phyloP scores from a whole-genome alignment of 2,888 invertebrate genomes.

The Papilio elwesi region DNA sequence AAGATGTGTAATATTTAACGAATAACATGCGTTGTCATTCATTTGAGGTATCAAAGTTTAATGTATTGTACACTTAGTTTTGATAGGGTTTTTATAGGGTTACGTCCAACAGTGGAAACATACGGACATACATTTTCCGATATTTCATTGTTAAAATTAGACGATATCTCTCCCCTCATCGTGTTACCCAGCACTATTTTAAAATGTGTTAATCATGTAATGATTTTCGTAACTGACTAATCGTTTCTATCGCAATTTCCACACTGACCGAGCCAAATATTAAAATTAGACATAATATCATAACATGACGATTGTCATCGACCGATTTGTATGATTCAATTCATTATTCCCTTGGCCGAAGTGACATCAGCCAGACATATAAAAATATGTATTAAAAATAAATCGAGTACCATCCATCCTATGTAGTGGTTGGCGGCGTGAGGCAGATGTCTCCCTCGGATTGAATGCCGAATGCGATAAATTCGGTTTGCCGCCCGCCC shows the following conservation, averaged over 20 bases:
- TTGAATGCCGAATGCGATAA: slow-evolving; percentile 82
- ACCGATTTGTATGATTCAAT: slow-evolving; percentile 26
- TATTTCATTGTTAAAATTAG: not conserved
- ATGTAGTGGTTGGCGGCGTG: slow-evolving; percentile 56
- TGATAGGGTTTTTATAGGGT: too few species aligned
- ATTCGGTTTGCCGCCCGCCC: slow-evolving; percentile 74
- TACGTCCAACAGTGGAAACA: too few species aligned
- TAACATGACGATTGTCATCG: slow-evolving; percentile 25
- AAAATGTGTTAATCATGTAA: slow-evolving; percentile 2
- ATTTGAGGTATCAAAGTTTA: too few species aligned
- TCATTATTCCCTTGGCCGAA: slow-evolving; percentile 22
- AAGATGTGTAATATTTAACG: not conserved
- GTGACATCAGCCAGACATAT: slow-evolving; percentile 27
- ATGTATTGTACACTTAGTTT: too few species aligned
- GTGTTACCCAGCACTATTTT: not conserved
- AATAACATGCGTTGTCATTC: too few species aligned
- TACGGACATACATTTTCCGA: too few species aligned
- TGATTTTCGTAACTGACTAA: slow-evolving; percentile 7
- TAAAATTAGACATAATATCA: slow-evolving; percentile 23
- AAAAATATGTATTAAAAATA: slow-evolving; percentile 36
- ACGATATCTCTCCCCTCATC: not conserved
- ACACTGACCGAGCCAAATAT: slow-evolving; percentile 7
- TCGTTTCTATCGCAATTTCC: slow-evolving; percentile 13
- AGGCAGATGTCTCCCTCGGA: slow-evolving; percentile 75
- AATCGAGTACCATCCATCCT: slow-evolving; percentile 48